Conservation (phyloP, 1,140 invertebrate species). For the Apis cerana region DNA sequence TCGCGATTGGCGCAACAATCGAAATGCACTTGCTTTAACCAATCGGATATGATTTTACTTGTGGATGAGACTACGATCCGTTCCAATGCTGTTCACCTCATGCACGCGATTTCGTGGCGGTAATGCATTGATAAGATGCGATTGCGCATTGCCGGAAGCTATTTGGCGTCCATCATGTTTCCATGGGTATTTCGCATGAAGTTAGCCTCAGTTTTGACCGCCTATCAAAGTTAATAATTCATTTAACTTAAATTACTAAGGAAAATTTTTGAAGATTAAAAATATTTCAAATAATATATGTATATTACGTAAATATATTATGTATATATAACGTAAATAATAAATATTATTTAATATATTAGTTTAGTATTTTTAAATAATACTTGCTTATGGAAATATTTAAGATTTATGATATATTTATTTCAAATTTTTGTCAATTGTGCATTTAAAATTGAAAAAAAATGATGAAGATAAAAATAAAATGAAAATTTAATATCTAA, state of each 20-base stretch:
- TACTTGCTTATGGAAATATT: too few relatives aligned
- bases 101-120: not conserved
- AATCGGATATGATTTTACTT: conserved; percentile 25
- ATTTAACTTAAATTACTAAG: not conserved
- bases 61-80: conserved; percentile 2
- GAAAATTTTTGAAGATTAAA: too few relatives aligned
- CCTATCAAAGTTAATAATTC: not conserved
- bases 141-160: conserved; percentile 45
- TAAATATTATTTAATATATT: too few relatives aligned
- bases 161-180: conserved; percentile 4
- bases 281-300: too few relatives aligned
- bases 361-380: too few relatives aligned
- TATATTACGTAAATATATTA: too few relatives aligned
- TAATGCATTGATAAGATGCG: conserved; percentile 43
- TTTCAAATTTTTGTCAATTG: too few relatives aligned
- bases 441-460: too few relatives aligned
- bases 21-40: conserved; percentile 15
- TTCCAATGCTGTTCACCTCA: conserved; percentile 5
- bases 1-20: conserved; percentile 1
- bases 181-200: conserved; percentile 41
- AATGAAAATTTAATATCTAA: too few relatives aligned
- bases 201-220: not conserved
- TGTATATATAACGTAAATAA: too few relatives aligned
- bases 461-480: too few relatives aligned
- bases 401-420: too few relatives aligned